Evolutionary conservation across 2,888 invertebrate genomes (phyloP).

Genomic region (Drosophila birchii): DNA sequence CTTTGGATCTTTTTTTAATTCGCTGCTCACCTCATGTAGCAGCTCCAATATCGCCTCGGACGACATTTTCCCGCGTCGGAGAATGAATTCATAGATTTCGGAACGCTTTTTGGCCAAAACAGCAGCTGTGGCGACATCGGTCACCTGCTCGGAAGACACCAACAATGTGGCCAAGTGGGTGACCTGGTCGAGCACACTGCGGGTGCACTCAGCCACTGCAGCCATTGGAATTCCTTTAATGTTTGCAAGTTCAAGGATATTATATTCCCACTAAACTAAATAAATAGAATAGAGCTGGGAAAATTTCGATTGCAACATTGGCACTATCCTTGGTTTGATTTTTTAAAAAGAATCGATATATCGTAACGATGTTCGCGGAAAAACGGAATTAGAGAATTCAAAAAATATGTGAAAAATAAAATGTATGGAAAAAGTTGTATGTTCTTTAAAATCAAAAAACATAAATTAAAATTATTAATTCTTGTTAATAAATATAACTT

Average conservation of each 20-base stretch:
- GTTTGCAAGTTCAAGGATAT: slow-evolving; percentile 3
- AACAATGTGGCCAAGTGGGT: slow-evolving; percentile 34
- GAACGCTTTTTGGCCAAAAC: slow-evolving; percentile 16
- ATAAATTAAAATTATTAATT: neutral
- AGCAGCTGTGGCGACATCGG: slow-evolving; percentile 15
- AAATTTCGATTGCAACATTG: neutral
- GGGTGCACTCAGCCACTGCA: slow-evolving; percentile 19
- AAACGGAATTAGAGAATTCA: neutral
- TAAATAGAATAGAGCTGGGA: neutral
- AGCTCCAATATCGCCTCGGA: neutral
- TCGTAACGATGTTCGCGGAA: neutral
- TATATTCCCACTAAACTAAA: slow-evolving; percentile 7
- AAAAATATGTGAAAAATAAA: neutral
- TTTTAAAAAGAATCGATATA: neutral
- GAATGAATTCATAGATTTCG: slow-evolving; percentile 25
- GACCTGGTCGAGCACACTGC: slow-evolving; percentile 32
- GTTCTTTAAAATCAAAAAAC: neutral
- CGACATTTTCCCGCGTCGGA: slow-evolving; percentile 13
- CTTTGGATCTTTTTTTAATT: neutral
- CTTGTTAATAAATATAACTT: neutral
- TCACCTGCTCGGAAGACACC: neutral
- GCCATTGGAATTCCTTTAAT: slow-evolving; percentile 19
- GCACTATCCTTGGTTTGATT: neutral
- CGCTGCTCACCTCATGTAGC: neutral
- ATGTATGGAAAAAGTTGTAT: neutral